Evolutionary conservation across 2,113 vertebrate genomes (phyloP), one percentile per base, ranked within the genome.

Genomic region (Spermophilus dauricus): DNA sequence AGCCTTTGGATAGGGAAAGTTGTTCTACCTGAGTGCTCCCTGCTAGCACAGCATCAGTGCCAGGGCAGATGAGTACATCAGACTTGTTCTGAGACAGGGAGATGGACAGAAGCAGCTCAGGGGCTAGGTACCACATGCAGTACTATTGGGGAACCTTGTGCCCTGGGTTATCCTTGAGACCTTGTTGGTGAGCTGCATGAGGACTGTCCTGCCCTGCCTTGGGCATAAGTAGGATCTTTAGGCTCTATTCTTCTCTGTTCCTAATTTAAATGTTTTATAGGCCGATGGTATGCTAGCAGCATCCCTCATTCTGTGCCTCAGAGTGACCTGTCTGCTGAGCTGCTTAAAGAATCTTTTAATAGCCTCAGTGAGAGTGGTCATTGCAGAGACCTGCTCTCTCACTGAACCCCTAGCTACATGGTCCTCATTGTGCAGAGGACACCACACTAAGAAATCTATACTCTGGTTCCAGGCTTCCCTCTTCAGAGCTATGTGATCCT

Each of bases 91-190:
- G 39, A 81, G 65, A 72, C 6, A 1, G 12, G 6, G 61, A 77
- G 48, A 56, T 20, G 13, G 67, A 72, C 2, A 2, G 69, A 67
- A 69, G 14, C 48, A 18, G 48, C 9, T 0, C 1, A 4, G 16
- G 8, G 14, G n/a, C 80, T 4, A 32, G 1, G 73, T 28, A n/a
- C 7, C 2, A 7, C 2, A 8, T 0, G 2, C 30, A 5, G 4
- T 12, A 4, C 28, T 13, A 32, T 48, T 20, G 0, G 30, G 34
- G 10, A 22, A 14, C 63, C 22, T 5, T 12, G 14, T 34, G 13
- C 20, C 8, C 45, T 8, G 73, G 88, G 24, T 63, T 10, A 32
- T 20, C 30, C 17, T 30, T 8, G 18, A 80, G 65, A 48, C 13
- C 37, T 17, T 8, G 32, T 14, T 1, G 1, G 6, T 67, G 24